Percentiles rank a stretch among this genome's conserved stretches.
Evolutionary conservation across 2,113 vertebrate genomes (phyloP).

Genomic region (Falcunculus frontatus): DNA sequence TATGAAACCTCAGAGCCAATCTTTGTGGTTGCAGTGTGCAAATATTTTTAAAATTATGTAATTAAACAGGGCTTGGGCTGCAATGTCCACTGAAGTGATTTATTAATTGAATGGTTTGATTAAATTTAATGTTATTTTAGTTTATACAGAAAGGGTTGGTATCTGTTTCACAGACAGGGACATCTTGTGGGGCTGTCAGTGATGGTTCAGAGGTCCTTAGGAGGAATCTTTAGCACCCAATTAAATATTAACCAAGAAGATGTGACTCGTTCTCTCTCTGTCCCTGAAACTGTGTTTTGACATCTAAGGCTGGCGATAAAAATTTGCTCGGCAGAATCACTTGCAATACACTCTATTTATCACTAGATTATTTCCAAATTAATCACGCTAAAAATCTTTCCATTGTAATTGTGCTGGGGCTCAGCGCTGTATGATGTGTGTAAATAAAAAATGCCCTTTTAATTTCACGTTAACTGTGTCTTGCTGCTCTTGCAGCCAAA

Average conservation of each 20-base stretch:
- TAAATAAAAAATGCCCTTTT: conserved; percentile 63
- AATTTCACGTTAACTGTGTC: conserved; percentile 51
- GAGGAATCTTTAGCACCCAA: conserved; percentile 67
- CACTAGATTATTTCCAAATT: conserved; percentile 58
- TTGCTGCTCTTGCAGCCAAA: conserved; percentile 32
- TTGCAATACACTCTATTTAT: conserved; percentile 58
- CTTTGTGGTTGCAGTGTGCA: conserved; percentile 72
- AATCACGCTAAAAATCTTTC: conserved; percentile 55
- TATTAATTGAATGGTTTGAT: conserved; percentile 79
- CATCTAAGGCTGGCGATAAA: conserved; percentile 51
- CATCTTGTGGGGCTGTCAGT: conserved; percentile 44
- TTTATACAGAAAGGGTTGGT: conserved; percentile 64
- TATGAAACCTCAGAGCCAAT: conserved; percentile 74
- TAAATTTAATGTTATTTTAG: conserved; percentile 74
- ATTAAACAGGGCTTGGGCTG: conserved; percentile 72
- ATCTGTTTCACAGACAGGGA: conserved; percentile 54
- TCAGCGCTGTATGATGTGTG: background rate
- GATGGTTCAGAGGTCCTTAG: conserved; percentile 58
- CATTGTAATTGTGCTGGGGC: conserved; percentile 47
- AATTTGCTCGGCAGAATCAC: conserved; percentile 27
- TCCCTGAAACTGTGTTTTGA: conserved; percentile 66
- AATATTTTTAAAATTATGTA: conserved; percentile 81
- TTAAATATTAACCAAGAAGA: conserved; percentile 71
- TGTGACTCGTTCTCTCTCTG: conserved; percentile 40
- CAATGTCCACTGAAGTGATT: conserved; percentile 73